Conservation (phyloP, 2,113 vertebrate genomes). For the Anser cygnoides region DNA sequence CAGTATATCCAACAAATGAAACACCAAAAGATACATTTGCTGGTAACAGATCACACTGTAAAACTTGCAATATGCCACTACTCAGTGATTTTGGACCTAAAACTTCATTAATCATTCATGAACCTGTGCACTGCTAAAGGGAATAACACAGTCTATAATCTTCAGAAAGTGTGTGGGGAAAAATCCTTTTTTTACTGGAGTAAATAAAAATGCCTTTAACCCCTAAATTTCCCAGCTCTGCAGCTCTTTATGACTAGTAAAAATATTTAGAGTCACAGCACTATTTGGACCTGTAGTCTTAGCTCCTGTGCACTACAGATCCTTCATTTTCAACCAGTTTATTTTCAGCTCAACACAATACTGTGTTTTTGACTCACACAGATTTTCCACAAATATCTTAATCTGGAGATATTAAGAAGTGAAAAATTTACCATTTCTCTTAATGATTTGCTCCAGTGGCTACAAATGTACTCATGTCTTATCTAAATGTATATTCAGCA, state of each 20-base stretch:
- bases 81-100: slow-evolving; percentile 56
- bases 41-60: slow-evolving; percentile 42
- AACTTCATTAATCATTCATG: slow-evolving; percentile 66
- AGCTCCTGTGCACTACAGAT: background rate
- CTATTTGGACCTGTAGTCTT: background rate
- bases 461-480: background rate
- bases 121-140: slow-evolving; percentile 24
- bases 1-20: slow-evolving; percentile 28
- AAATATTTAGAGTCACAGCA: background rate
- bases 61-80: slow-evolving; percentile 19
- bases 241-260: background rate
- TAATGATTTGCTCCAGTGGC: background rate
- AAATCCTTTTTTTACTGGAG: background rate
- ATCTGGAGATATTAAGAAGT: background rate
- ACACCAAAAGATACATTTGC: slow-evolving; percentile 17
- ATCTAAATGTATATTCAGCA: background rate
- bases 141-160: slow-evolving; percentile 7
- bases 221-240: background rate
- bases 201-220: slow-evolving; percentile 38
- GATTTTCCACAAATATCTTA: background rate
- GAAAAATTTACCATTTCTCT: background rate
- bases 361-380: background rate
- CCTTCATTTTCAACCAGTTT: background rate
- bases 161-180: background rate
- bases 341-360: background rate